Evolutionary conservation across 2,888 invertebrate genomes (phyloP).

Genomic region (Melanostoma mellinum): DNA sequence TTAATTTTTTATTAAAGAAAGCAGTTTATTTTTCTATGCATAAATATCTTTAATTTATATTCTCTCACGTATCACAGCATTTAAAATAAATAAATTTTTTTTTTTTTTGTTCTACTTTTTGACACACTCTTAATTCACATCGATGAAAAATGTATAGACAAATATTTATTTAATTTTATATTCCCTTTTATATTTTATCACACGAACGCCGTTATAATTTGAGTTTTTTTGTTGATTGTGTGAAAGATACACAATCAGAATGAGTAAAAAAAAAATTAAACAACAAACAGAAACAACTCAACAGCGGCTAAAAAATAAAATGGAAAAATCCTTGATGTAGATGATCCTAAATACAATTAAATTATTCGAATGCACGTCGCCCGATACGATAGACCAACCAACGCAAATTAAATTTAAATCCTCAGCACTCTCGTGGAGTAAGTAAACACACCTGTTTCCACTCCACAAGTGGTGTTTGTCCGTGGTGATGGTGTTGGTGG

Average conservation of each 20-base stretch:
- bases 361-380: slow-evolving; percentile 70
- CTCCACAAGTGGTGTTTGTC: slow-evolving; percentile 72
- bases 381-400: slow-evolving; percentile 60
- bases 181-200: slow-evolving; percentile 32
- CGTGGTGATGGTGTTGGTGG: slow-evolving; percentile 37
- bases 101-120: slow-evolving; percentile 27
- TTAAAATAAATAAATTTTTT: slow-evolving; percentile 39
- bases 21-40: background rate
- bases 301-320: slow-evolving; percentile 4
- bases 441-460: slow-evolving; percentile 73
- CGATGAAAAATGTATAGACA: slow-evolving; percentile 33
- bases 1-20: background rate
- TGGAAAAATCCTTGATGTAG: slow-evolving; percentile 61
- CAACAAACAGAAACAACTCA: slow-evolving; percentile 5
- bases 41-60: slow-evolving; percentile 43
- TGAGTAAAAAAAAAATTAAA: background rate
- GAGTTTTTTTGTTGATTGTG: slow-evolving; percentile 6
- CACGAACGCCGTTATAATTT: slow-evolving; percentile 24
- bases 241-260: slow-evolving; percentile 3
- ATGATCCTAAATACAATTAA: slow-evolving; percentile 70
- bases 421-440: slow-evolving; percentile 61
- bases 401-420: slow-evolving; percentile 70
- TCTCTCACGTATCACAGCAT: slow-evolving; percentile 65
- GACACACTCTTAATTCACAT: slow-evolving; percentile 58
- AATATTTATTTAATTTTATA: slow-evolving; percentile 18